These are phyloP conservation scores for Drosophila borealis DNA, from an alignment of 2,888 invertebrate genomes.

Conservation along the genomic window DNA sequence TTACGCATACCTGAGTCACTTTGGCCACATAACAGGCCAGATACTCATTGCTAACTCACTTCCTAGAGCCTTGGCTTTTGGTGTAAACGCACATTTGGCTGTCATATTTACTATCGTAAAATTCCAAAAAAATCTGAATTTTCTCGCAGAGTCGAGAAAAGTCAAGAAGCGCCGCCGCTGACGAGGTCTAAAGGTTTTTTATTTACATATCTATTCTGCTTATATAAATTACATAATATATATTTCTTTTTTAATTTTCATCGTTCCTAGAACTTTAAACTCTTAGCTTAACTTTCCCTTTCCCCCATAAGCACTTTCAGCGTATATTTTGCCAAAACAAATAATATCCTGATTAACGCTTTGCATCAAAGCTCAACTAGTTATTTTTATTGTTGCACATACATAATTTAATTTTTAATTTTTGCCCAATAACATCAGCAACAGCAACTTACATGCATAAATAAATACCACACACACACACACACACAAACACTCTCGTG, in stretches of 20 bases:
- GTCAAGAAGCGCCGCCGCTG: no score
- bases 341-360: background rate
- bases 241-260: background rate
- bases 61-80: no score
- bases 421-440: background rate
- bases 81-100: no score
- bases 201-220: no score
- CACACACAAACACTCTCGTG: constrained; percentile 3
- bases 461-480: constrained; percentile 24
- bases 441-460: constrained; percentile 24
- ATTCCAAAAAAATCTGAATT: no score
- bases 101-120: no score
- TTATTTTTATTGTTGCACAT: background rate
- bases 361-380: background rate
- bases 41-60: no score
- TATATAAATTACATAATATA: background rate
- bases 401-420: constrained; percentile 3
- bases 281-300: background rate
- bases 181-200: no score
- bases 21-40: no score
- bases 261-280: background rate
- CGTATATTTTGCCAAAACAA: background rate
- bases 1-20: no score
- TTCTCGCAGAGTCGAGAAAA: no score
- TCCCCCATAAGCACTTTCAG: background rate